Base-by-base conservation (phyloP, 2,113 vertebrate species). In the Rhabdornis inornatus region DNA sequence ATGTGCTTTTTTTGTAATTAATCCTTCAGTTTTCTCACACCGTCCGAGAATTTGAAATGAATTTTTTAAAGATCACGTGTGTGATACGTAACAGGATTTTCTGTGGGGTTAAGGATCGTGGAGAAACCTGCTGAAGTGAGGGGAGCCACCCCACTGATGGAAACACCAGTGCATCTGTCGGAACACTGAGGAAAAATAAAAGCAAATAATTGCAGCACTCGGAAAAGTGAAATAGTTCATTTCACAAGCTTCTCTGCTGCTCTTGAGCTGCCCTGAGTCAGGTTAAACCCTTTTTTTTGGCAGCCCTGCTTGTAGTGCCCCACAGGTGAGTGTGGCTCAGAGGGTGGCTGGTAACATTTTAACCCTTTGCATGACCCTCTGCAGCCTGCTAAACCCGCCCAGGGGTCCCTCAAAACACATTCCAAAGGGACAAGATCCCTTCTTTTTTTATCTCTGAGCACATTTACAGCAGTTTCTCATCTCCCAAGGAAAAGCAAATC, bases 51-150 rank as follows among this genome's bases (percentile, higher is more conserved):
- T 64, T 44, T 56, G 31, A 57, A 92, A 13, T 39, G 1, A 2
- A 3, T 31, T 83, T 66, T 39, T 42, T 3, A 10, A 77, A 66
- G 47, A 5, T 6, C 5, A 3, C 4, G 7, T 1, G 6, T 52
- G 39, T n/a, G 64, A 53, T 15, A 9, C 0, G 0, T 2, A 20
- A 13, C 17, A 49, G 42, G 35, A 10, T 64, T 35, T 61, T 44
- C 18, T 3, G 5, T 22, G 31, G 64, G 40, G 31, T n/a, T 35
- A 18, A 24, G 47, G 65, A 13, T 23, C 0, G 0, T 42, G 47
- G 50, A 45, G 60, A 31, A 69, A 33, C 35, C 27, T 27, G 24
- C 17, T 45, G 81, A 25, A 37, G 49, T 7, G 16, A 42, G 8
- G 23, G 13, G 13, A 70, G n/a, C 7, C 6, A 0, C 70, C 57